Conservation (phyloP, 1,140 invertebrate genomes). For the Phenacoccus solenopsis region DNA sequence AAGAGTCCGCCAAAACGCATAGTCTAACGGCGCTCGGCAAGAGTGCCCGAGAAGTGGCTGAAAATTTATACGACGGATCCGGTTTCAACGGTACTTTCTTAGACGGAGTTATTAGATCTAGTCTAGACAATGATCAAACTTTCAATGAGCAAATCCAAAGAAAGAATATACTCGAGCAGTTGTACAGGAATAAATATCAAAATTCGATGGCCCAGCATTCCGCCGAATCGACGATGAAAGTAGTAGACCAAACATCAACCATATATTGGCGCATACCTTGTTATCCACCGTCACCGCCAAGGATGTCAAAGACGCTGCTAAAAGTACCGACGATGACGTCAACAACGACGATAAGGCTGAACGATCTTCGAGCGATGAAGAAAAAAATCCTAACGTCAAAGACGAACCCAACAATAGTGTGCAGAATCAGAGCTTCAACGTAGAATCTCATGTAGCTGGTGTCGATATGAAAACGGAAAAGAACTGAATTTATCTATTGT, state of each 20-base stretch:
- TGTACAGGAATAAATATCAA: not conserved
- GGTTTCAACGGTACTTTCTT: conserved; percentile 58
- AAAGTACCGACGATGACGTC: not conserved
- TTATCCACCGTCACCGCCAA: not conserved
- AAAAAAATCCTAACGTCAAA: not conserved
- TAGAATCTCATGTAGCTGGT: not conserved
- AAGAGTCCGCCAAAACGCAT: conserved; percentile 39
- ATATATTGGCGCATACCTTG: not conserved
- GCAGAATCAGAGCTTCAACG: not conserved
- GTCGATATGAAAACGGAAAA: not conserved
- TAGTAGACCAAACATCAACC: conserved; percentile 6
- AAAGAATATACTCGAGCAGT: conserved; percentile 3
- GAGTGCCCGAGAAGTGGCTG: conserved; percentile 44
- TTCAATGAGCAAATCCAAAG: not conserved
- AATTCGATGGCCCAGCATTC: not conserved
- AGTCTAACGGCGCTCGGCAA: conserved; percentile 35
- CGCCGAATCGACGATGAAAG: not conserved
- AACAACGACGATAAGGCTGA: conserved; percentile 1
- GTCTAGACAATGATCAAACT: conserved; percentile 38
- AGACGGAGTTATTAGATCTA: conserved; percentile 67
- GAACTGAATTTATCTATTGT: not conserved
- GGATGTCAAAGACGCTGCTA: not conserved
- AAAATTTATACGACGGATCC: conserved; percentile 45
- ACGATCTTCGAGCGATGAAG: not conserved
- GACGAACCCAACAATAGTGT: not conserved